Evolutionary conservation across 2,797 vertebrate species (phyloP).

Genomic region (Syncerus caffer): DNA sequence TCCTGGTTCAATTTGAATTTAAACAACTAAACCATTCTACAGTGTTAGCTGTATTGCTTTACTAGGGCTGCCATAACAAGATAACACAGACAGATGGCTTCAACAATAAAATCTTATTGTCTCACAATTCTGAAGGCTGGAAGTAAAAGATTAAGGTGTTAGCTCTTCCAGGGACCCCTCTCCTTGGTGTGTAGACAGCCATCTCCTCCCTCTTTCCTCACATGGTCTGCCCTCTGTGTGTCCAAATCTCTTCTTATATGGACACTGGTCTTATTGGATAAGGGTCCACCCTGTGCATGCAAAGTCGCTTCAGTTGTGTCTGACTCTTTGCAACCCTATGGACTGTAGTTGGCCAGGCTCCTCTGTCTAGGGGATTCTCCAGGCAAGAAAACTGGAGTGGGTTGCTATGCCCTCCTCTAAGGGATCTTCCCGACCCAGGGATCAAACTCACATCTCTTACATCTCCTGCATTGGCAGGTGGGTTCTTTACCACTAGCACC

Average conservation of each 20-base stretch:
- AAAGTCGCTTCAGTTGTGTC: background rate
- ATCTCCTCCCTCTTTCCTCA: background rate
- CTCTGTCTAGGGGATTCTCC: background rate
- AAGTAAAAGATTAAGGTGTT: no score
- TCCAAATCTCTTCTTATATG: background rate
- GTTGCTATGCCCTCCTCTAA: background rate
- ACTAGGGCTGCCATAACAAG: fast-evolving
- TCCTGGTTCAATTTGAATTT: background rate
- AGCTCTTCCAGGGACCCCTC: background rate
- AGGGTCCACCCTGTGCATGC: background rate
- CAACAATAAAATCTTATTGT: no score
- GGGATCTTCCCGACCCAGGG: no score
- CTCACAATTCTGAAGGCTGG: background rate
- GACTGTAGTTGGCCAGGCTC: background rate
- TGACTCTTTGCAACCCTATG: background rate
- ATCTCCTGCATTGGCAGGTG: no score
- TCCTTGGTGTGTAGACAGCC: fast-evolving
- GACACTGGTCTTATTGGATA: background rate
- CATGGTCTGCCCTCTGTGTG: fast-evolving
- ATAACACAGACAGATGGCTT: fast-evolving
- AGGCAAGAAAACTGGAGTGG: background rate
- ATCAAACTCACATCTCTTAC: no score
- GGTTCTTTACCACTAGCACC: no score
- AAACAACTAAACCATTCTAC: background rate
- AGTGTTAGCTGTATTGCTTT: no score